Conservation (phyloP, 2,888 invertebrate species). For the Papilio demoleus region DNA sequence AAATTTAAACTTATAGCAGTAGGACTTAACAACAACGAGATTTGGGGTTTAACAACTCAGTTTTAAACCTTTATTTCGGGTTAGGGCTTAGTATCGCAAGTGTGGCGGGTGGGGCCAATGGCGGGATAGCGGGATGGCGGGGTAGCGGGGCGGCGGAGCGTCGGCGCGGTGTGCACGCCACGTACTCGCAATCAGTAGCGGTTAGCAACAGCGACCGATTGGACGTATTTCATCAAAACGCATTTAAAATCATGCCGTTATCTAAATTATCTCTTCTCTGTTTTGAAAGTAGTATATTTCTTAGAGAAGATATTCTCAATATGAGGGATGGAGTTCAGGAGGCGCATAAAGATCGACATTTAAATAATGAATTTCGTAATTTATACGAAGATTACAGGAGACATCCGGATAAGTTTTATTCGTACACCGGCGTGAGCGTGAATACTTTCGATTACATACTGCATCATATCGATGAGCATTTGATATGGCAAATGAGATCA, state of each 20-base stretch:
- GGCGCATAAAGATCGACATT: background rate
- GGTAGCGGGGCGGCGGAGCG: background rate
- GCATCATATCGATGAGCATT: background rate
- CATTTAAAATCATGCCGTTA: background rate
- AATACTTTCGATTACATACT: background rate
- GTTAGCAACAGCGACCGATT: background rate
- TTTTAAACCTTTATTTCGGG: background rate
- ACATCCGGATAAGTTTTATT: background rate
- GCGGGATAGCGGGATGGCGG: background rate
- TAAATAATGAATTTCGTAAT: background rate
- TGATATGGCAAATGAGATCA: background rate
- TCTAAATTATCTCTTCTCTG: background rate
- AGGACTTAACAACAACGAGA: no score
- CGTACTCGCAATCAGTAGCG: background rate
- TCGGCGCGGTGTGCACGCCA: background rate
- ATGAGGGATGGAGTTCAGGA: background rate
- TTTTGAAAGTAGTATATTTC: background rate
- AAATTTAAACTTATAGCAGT: no score
- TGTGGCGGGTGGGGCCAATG: no score
- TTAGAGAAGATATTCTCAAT: slow-evolving; percentile 1
- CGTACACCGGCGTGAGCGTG: background rate
- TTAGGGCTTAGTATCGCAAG: no score
- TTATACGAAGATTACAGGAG: background rate
- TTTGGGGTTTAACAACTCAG: no score
- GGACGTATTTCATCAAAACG: background rate